These are phyloP conservation scores for Phycodurus eques DNA, from an alignment of 2,113 vertebrate species.

Conservation along the genomic window DNA sequence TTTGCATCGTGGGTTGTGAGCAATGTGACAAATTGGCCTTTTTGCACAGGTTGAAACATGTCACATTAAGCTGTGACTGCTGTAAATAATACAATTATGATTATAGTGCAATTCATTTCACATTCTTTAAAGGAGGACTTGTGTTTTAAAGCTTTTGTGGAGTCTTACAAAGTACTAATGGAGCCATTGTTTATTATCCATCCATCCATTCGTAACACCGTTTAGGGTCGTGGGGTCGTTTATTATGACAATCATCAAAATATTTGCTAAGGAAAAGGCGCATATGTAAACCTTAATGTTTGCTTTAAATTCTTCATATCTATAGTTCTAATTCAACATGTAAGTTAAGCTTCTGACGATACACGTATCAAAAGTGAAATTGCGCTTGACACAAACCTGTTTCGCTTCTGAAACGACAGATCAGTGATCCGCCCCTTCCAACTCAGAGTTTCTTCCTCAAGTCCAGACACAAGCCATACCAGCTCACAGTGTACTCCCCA, in stretches of 20 bases:
- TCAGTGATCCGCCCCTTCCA: no score
- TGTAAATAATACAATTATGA: neutral
- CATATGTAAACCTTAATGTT: neutral
- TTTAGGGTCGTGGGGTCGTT: no score
- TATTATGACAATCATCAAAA: neutral
- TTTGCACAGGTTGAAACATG: neutral
- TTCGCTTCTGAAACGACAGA: no score
- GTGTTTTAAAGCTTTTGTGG: neutral
- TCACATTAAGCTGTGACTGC: neutral
- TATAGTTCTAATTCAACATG: no score
- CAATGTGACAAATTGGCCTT: neutral
- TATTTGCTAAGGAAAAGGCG: neutral
- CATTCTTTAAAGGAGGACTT: neutral
- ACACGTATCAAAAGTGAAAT: no score
- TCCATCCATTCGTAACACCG: no score
- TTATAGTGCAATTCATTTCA: neutral
- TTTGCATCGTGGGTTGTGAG: slow-evolving; percentile 24
- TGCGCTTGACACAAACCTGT: no score
- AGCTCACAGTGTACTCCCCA: no score
- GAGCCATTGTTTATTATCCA: neutral
- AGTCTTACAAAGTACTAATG: neutral
- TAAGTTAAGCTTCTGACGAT: no score
- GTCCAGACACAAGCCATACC: no score
- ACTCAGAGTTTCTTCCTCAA: no score
- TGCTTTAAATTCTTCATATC: no score